Evolutionary conservation across 1,140 invertebrate species (phyloP).

Genomic region (Coptotermes formosanus): DNA sequence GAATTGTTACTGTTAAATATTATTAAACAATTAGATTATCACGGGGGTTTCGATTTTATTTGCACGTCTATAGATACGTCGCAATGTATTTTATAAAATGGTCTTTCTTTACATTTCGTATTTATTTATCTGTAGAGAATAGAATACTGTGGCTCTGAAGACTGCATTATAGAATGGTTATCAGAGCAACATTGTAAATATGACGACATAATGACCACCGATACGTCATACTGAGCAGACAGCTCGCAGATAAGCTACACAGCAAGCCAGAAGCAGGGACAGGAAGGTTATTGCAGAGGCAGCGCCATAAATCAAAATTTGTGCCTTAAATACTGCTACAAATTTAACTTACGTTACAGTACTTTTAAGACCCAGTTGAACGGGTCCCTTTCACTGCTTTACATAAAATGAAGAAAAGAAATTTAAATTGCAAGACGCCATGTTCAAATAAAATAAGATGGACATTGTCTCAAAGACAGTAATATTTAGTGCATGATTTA

Average conservation of each 20-base stretch:
- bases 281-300: not conserved
- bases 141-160: not conserved
- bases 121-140: not conserved
- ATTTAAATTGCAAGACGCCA: too few relatives aligned
- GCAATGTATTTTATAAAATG: not conserved
- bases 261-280: not conserved
- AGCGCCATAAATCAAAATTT: constrained; percentile 8
- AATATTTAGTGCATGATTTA: too few relatives aligned
- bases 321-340: not conserved
- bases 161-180: not conserved
- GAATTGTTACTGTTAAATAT: too few relatives aligned
- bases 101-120: not conserved
- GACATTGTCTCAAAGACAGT: too few relatives aligned
- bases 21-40: too few relatives aligned
- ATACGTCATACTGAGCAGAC: constrained; percentile 5
- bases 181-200: constrained; percentile 12
- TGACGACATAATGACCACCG: constrained; percentile 17
- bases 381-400: too few relatives aligned
- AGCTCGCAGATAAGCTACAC: not conserved
- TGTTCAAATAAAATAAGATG: too few relatives aligned
- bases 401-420: too few relatives aligned
- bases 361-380: not conserved
- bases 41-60: too few relatives aligned
- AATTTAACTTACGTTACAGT: not conserved
- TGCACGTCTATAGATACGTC: too few relatives aligned